phyloP scores from a whole-genome alignment of 2,113 vertebrate species.

The Arenaria interpres region DNA sequence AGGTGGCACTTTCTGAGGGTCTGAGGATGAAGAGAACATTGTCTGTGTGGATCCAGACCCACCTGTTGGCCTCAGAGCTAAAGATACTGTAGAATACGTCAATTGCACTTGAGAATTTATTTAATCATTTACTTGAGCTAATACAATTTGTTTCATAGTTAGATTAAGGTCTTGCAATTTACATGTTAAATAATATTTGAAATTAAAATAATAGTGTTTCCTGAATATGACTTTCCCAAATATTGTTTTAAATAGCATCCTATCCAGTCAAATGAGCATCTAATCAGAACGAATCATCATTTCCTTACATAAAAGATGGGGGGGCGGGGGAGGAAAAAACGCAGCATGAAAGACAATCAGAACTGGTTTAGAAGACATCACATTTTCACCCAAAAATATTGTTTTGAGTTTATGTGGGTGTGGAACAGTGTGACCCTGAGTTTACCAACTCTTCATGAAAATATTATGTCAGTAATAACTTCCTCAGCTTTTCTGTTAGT shows the following conservation, averaged over 20 bases:
- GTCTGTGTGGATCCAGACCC: neutral
- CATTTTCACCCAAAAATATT: neutral
- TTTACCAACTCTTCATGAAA: neutral
- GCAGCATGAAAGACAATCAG: neutral
- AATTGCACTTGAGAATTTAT: neutral
- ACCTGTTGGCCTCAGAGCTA: neutral
- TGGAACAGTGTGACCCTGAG: neutral
- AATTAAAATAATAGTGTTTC: neutral
- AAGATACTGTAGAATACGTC: neutral
- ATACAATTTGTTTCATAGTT: neutral
- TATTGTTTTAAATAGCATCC: neutral
- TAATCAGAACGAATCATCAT: neutral
- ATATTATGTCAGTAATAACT: neutral
- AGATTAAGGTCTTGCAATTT: neutral
- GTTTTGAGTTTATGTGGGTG: neutral
- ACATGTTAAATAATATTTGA: neutral
- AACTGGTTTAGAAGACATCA: neutral
- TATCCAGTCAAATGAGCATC: neutral
- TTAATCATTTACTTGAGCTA: neutral
- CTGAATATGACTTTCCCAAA: neutral
- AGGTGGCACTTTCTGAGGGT: neutral
- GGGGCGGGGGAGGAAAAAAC: rapidly evolving
- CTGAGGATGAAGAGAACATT: neutral
- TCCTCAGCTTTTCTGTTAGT: neutral
- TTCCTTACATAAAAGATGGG: neutral